Base-by-base conservation (phyloP, 2,888 invertebrate genomes). In the Spilosoma lubricipeda region DNA sequence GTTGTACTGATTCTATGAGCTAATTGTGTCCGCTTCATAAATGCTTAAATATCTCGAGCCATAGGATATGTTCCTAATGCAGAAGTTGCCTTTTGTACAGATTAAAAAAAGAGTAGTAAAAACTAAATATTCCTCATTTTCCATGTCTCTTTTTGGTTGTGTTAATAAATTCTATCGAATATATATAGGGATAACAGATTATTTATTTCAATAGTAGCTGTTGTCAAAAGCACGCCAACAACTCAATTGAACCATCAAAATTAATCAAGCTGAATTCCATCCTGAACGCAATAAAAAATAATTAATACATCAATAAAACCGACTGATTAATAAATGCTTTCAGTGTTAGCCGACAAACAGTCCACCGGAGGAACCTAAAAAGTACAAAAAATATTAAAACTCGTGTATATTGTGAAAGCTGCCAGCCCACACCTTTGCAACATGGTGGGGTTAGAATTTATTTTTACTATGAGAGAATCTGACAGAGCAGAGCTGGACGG, bases 221-320 rank as follows among this genome's bases (percentile, higher is more conserved):
- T 36, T 36, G 8, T 63, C 59, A 63, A 63, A 63, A 3, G 30
- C 27, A 59, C 59, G 27, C 59, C 23, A 30, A 30, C 4, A 15
- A 63, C 59, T 63, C 59, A 4, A 63, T 63, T 63, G 59, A 63
- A 30, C 59, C 30, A 27, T 15, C 27, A 7, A 27, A 63, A 30
- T 63, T 63, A 27, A 63, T 63, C 59, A 63, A 63, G 30, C 30
- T 30, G 27, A 63, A 63, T 63, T 63, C 59, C 59, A 63, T 63
- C 59, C 30, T 30, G 30, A 30, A 30, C 15, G 27, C 27, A 59
- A 59, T 13, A 7, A 63, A 15, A 63, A 0, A 13, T 59, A 59
- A 59, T 59, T 59, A 59, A 59, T 59, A 27, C 59, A 59, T 63
- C 27, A 63, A 63, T 3, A 63, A 30, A 63, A 63, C 18, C 13